Evolutionary conservation across 1,140 invertebrate species (phyloP), one percentile per base, ranked within the genome.

Genomic region (Triops longicaudatus): DNA sequence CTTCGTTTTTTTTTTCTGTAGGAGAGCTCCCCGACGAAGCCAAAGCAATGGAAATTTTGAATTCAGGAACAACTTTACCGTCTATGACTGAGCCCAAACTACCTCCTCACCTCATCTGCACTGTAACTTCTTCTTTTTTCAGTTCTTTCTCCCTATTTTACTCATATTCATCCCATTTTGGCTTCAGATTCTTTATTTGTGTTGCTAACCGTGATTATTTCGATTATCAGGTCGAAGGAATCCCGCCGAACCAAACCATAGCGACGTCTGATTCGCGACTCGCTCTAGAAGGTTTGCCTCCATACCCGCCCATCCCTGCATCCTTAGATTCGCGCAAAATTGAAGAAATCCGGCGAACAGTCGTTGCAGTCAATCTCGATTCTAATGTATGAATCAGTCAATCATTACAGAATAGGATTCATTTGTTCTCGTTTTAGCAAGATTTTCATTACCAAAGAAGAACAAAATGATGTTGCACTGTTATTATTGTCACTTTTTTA

Each of bases 1-100:
- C n/a, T n/a, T 71, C 31, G 71, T 73, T 75, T 63, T 72, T 72
- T 76, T 78, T 77, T 76, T 81, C 50, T 83, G 17, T 86, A 85
- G 93, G 90, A 31, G 93, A 94, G 80, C 98, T 99, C 82, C 97
- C 97, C 0, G 97, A 98, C 83, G 97, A 99, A 85, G 91, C 93
- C 79, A 91, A 91, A 78, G 97, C 96, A 0, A 84, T 98, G 73
- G 94, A 97, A 84, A 89, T 97, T 82, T 93, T 94, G 0, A 93
- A 91, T 76, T 93, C 95, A 82, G 92, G 92, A 0, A 92, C 91
- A 4, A 88, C 95, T 79, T 91, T 95, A 41, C 83, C 85, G 22
- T 85, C 94, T 10, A 83, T 94, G 11, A 90, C 90, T n/a, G 94
- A 96, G 80, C 93, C 94, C 0, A 92, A 94, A 80, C 84, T 96